These are phyloP conservation scores for Vireo griseus DNA, from an alignment of 2,797 vertebrate genomes.

Conservation along the genomic window DNA sequence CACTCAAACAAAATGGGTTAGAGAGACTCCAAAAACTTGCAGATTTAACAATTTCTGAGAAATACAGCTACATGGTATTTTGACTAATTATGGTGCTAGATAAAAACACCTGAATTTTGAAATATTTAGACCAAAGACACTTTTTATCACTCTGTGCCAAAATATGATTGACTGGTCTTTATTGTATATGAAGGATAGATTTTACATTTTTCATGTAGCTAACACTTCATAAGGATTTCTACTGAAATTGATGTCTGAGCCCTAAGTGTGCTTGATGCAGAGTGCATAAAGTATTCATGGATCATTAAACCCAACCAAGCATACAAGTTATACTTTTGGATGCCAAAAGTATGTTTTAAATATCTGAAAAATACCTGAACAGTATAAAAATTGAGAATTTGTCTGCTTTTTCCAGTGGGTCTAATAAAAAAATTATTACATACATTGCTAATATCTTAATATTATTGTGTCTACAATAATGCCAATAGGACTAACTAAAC, in stretches of 20 bases:
- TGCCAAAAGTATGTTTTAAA: background rate
- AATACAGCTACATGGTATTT: background rate
- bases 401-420: background rate
- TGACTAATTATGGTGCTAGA: background rate
- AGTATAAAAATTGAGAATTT: background rate
- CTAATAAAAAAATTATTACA: background rate
- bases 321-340: background rate
- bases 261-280: background rate
- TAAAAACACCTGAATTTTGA: conserved; percentile 39
- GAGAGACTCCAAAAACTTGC: background rate
- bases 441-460: background rate
- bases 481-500: background rate
- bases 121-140: conserved; percentile 41
- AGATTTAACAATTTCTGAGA: background rate
- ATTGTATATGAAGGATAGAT: background rate
- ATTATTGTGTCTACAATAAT: background rate
- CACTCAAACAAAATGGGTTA: background rate
- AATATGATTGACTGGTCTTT: background rate
- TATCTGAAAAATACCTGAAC: background rate
- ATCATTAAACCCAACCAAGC: background rate
- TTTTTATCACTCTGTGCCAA: background rate
- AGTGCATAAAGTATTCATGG: background rate
- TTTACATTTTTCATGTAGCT: background rate
- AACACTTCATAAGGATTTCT: background rate
- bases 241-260: background rate